Evolutionary conservation across 2,797 vertebrate genomes (phyloP), one percentile per base, ranked within the genome.

Genomic region (Chromobotia macracanthus): DNA sequence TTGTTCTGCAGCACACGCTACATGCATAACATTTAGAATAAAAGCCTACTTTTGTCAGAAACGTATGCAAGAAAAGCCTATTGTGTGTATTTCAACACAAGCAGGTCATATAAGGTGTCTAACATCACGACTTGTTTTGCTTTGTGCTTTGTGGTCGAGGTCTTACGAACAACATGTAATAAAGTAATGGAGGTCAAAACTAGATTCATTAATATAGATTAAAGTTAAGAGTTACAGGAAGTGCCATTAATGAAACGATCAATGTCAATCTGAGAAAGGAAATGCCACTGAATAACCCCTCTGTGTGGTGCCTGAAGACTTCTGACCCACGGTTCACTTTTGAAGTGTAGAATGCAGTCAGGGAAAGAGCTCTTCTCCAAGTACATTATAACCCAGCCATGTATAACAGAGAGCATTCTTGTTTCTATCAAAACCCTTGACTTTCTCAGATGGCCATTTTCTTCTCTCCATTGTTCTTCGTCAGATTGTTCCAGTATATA

Each of bases 381-480:
- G 56, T 70, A 63, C 56, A 44, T 61, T 53, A 63, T 35, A 61
- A 51, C 10, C 56, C 56, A 50, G 44, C 58, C 28, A 70, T 69
- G 75, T 51, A 46, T 51, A 69, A n/a, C 15, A 70, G 25, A 63
- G 28, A 48, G 46, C 67, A 63, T 71, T 25, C 25, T 48, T 70
- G 44, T 70, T n/a, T 70, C 53, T 15, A 53, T 51, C 50, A 53
- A 70, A 70, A 25, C 28, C 67, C 31, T 63, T 53, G 44, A 38
- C 41, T 71, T 77, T n/a, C 60, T 78, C 67, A 38, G 23, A 70
- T 53, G 46, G 56, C 44, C 44, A 38, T 78, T 78, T 71, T 69
- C 51, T 41, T n/a, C 56, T 70, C 25, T 38, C 9, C 44, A 16
- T 78, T 63, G 44, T 68, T 69, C 68, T 67, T 65, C 48, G 25